Conservation (phyloP, 2,888 invertebrate genomes). For the Heliconius charithonia region DNA sequence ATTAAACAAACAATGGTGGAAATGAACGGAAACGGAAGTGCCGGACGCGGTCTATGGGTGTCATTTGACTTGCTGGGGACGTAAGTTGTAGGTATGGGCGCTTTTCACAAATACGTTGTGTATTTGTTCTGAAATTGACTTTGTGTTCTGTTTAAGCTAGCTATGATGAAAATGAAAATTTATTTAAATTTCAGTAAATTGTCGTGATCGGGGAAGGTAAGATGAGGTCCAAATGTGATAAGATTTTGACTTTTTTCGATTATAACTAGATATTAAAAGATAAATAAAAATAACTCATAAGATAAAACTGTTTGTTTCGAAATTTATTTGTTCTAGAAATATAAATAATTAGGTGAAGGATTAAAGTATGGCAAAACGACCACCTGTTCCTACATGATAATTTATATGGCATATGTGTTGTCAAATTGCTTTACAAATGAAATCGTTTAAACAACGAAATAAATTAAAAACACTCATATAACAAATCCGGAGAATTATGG, state of each 20-base stretch:
- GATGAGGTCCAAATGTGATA: neutral
- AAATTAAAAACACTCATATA: slow-evolving; percentile 33
- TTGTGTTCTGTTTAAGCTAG: neutral
- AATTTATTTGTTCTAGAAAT: neutral
- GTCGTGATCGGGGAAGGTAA: neutral
- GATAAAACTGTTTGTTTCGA: neutral
- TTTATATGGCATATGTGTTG: neutral
- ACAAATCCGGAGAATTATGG: slow-evolving; percentile 68
- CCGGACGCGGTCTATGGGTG: slow-evolving; percentile 44
- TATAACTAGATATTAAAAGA: neutral
- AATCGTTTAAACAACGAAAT: slow-evolving; percentile 8
- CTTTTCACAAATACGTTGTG: slow-evolving; percentile 1
- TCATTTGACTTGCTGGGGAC: slow-evolving; percentile 36
- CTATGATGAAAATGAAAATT: too few species aligned
- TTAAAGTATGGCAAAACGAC: neutral
- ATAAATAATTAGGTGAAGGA: neutral
- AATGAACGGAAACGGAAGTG: slow-evolving; percentile 55
- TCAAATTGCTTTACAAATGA: neutral
- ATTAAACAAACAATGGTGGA: slow-evolving; percentile 62
- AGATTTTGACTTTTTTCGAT: too few species aligned
- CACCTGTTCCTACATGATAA: neutral
- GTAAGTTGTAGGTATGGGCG: slow-evolving; percentile 11
- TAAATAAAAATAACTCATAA: neutral
- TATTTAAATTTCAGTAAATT: too few species aligned
- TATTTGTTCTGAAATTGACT: slow-evolving; percentile 19